Evolutionary conservation across 2,888 invertebrate genomes (phyloP).

Genomic region (Cephus pygmeus): DNA sequence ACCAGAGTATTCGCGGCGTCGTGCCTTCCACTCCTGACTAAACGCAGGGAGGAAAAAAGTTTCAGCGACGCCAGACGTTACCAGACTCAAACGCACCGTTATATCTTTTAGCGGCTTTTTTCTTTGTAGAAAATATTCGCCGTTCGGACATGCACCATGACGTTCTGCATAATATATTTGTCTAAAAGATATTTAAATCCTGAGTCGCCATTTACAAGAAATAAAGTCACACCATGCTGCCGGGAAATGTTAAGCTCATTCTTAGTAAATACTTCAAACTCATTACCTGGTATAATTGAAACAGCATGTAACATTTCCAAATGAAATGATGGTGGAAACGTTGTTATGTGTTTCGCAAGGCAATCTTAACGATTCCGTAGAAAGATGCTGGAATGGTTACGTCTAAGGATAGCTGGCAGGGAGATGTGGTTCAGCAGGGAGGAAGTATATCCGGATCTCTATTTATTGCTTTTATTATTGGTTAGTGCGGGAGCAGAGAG

Average conservation of each 20-base stretch:
- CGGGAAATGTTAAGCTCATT: not conserved
- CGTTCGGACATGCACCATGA: not conserved
- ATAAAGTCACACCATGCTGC: not conserved
- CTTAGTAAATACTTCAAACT: not conserved
- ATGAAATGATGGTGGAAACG: not conserved
- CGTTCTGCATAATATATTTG: not conserved
- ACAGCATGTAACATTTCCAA: not conserved
- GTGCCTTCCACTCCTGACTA: not conserved
- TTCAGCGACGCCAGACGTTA: not conserved
- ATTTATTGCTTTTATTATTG: constrained; percentile 6
- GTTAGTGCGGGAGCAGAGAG: not conserved
- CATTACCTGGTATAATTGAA: not conserved
- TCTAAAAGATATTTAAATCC: not conserved
- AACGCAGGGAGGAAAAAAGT: not conserved
- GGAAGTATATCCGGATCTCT: constrained; percentile 1
- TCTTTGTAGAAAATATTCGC: not conserved
- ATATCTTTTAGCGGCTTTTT: not conserved
- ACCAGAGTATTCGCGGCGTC: not conserved
- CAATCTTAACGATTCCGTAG: not conserved
- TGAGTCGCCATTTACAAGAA: not conserved
- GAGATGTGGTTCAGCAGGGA: not conserved
- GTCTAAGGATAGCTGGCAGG: not conserved
- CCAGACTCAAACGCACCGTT: not conserved
- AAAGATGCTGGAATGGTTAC: not conserved
- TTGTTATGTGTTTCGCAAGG: not conserved